Percentiles rank a stretch among this genome's conserved stretches.
Evolutionary conservation across 2,113 vertebrate species (phyloP).

Genomic region (Nicator chloris): DNA sequence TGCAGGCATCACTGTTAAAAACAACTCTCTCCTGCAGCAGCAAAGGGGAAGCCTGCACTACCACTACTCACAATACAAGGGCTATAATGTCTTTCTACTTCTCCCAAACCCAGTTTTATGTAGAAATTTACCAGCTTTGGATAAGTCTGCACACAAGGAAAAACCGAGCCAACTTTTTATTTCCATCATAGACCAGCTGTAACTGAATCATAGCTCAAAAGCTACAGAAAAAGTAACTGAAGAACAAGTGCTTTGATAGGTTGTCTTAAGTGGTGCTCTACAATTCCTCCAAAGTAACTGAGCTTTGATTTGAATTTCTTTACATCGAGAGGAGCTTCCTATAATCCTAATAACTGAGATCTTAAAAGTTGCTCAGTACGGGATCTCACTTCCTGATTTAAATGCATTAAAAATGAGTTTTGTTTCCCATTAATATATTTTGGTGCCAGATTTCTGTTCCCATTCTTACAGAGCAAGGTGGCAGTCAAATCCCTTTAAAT

Average conservation of each 20-base stretch:
- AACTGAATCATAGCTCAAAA: not conserved
- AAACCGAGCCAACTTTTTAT: not conserved
- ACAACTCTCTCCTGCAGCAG: not conserved
- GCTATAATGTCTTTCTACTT: not conserved
- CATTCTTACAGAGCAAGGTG: not conserved
- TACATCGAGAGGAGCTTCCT: not conserved
- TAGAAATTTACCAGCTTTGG: not conserved
- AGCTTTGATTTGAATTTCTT: slow-evolving; percentile 1
- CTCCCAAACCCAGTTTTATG: not conserved
- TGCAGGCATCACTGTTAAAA: not conserved
- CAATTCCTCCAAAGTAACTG: not conserved
- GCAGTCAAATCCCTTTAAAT: not conserved
- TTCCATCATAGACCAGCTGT: not conserved
- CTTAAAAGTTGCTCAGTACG: not conserved
- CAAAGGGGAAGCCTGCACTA: not conserved
- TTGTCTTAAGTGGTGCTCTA: not conserved
- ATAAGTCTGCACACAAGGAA: not conserved
- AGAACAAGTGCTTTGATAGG: not conserved
- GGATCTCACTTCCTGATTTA: slow-evolving; percentile 4
- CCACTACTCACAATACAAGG: not conserved
- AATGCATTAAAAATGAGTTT: slow-evolving; percentile 35
- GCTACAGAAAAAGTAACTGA: not conserved
- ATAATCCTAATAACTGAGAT: slow-evolving; percentile 23
- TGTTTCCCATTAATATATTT: not conserved
- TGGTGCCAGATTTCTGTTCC: not conserved